These are phyloP conservation scores for Seriola rivoliana DNA, from an alignment of 2,113 vertebrate species.

Conservation along the genomic window DNA sequence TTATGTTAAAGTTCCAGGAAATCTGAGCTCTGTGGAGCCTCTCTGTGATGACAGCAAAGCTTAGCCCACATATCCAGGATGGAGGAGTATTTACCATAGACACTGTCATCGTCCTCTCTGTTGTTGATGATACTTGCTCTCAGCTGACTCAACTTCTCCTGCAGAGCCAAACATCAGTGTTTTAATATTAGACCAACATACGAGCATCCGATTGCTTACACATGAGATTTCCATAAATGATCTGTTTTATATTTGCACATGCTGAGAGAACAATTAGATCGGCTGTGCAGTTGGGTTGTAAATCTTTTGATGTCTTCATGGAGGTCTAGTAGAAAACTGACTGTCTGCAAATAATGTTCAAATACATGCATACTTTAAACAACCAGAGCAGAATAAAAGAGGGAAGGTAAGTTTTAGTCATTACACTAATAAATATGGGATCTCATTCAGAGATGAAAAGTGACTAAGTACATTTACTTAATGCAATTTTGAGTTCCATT, in stretches of 20 bases:
- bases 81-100: slow-evolving; percentile 77
- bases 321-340: slow-evolving; percentile 10
- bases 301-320: slow-evolving; percentile 27
- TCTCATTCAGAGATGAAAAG: too few relatives aligned
- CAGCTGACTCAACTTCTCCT: slow-evolving; percentile 78
- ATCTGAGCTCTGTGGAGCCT: slow-evolving; percentile 23
- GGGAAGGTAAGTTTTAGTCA: neutral
- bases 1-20: slow-evolving; percentile 12
- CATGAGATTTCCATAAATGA: slow-evolving; percentile 29
- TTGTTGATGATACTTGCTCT: slow-evolving; percentile 65
- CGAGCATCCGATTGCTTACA: slow-evolving; percentile 10
- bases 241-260: slow-evolving; percentile 4
- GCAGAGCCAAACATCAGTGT: slow-evolving; percentile 29
- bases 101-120: slow-evolving; percentile 61
- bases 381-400: neutral
- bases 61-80: slow-evolving; percentile 14
- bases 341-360: neutral
- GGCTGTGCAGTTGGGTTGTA: neutral
- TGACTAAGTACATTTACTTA: too few relatives aligned
- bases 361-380: neutral
- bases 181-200: neutral
- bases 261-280: slow-evolving; percentile 4
- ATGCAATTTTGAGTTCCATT: neutral
- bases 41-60: slow-evolving; percentile 30
- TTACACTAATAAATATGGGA: too few relatives aligned